These are phyloP conservation scores for Dendrophyllia cribrosa DNA, from an alignment of 64 coral and sea anemone species.

Conservation along the genomic window DNA sequence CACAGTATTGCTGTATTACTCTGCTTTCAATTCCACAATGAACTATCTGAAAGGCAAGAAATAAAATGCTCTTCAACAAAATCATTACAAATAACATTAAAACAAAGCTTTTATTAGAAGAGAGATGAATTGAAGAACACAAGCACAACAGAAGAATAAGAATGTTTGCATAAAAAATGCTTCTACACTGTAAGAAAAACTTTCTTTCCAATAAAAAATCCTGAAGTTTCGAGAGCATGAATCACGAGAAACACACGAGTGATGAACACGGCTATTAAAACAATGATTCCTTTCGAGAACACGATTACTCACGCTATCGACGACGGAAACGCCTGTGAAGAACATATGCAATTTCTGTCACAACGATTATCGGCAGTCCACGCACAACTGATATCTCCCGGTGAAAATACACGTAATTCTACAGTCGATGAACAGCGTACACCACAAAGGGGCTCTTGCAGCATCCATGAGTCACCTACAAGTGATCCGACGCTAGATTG, in stretches of 20 bases:
- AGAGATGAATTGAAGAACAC: background rate
- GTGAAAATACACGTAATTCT: background rate
- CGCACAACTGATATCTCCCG: background rate
- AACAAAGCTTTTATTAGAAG: background rate
- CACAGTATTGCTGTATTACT: background rate
- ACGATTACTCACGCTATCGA: slow-evolving; percentile 42
- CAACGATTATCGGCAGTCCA: background rate
- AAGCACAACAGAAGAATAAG: too few species aligned
- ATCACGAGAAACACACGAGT: background rate
- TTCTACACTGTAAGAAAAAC: background rate
- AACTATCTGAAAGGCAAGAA: background rate
- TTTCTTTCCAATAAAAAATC: background rate
- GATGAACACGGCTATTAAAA: slow-evolving; percentile 18
- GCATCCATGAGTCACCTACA: background rate
- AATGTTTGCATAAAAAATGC: background rate
- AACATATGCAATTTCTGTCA: slow-evolving; percentile 16
- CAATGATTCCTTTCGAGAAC: slow-evolving; percentile 10
- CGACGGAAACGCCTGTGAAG: background rate
- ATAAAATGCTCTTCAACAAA: background rate
- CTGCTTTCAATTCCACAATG: background rate
- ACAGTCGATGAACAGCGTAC: background rate
- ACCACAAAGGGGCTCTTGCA: background rate
- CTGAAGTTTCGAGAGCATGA: background rate
- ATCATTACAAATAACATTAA: background rate
- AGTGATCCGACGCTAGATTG: background rate